These are phyloP conservation scores for Chaetops frenatus DNA, from an alignment of 2,113 vertebrate species.

Conservation along the genomic window DNA sequence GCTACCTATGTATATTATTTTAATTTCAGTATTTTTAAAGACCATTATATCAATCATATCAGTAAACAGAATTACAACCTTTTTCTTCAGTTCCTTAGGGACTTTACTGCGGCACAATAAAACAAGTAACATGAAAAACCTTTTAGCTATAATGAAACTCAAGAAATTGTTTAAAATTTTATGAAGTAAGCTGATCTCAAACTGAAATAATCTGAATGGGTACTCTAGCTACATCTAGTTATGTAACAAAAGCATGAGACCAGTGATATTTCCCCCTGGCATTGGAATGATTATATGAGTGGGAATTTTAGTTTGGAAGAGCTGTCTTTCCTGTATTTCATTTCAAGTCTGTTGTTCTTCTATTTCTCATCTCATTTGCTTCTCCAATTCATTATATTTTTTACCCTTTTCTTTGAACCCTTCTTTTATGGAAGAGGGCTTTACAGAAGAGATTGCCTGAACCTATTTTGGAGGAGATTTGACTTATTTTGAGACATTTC, in stretches of 20 bases:
- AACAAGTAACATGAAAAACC: not conserved
- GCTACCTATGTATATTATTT: not conserved
- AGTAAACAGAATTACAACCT: not conserved
- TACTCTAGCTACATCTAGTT: not conserved
- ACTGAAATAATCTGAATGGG: not conserved
- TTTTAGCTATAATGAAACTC: slow-evolving; percentile 12
- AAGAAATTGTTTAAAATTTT: slow-evolving; percentile 14
- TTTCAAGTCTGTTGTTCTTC: not conserved
- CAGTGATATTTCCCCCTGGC: not conserved
- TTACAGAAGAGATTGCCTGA: not conserved
- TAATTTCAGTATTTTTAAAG: not conserved
- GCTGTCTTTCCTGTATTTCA: not conserved
- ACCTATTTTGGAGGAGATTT: not conserved
- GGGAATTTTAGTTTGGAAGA: not conserved
- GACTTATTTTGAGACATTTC: not conserved
- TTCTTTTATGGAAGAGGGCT: not conserved
- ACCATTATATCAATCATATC: not conserved
- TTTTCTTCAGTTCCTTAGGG: not conserved
- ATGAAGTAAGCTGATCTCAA: slow-evolving; percentile 13
- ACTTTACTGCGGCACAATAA: not conserved
- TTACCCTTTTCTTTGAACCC: not conserved
- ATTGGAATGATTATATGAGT: not conserved
- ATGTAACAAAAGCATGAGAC: not conserved
- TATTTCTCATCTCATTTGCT: not conserved
- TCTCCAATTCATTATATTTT: not conserved